Percentiles rank a stretch among this genome's conserved stretches.
Evolutionary conservation across 2,797 vertebrate species (phyloP).

Genomic region (Chelon labrosus): DNA sequence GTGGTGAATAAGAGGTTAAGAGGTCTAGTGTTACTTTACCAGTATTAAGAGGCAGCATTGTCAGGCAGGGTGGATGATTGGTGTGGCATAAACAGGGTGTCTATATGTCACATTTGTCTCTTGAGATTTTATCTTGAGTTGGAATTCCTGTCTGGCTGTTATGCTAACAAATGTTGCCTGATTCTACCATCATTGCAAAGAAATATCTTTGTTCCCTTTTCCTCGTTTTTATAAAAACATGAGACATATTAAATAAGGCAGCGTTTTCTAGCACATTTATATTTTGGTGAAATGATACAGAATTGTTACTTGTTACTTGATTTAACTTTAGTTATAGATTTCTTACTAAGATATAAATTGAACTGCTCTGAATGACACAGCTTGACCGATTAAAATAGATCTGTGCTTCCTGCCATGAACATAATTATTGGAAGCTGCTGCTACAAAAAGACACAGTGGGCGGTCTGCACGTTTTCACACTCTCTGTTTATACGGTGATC

Average conservation of each 20-base stretch:
- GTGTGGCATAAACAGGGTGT: neutral
- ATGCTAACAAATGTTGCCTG: neutral
- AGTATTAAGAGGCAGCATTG: slow-evolving; percentile 5
- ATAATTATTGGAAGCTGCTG: slow-evolving; percentile 14
- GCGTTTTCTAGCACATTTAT: neutral
- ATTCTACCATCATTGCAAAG: neutral
- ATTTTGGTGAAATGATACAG: neutral
- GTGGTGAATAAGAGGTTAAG: neutral
- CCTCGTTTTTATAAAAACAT: too few species aligned
- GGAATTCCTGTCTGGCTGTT: slow-evolving; percentile 18
- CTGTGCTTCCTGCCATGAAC: slow-evolving; percentile 16
- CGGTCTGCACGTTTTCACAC: slow-evolving; percentile 24
- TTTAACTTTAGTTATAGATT: neutral
- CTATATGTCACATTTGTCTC: slow-evolving; percentile 48
- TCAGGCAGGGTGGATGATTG: neutral
- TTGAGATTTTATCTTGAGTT: slow-evolving; percentile 44
- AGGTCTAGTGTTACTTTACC: neutral
- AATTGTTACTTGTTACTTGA: neutral
- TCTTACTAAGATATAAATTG: neutral
- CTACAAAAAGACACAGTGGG: slow-evolving; percentile 22
- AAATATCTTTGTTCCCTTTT: neutral
- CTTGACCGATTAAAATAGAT: slow-evolving; percentile 8
- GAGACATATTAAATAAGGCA: neutral
- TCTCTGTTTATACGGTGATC: neutral
- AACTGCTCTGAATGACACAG: neutral